Evolutionary conservation across 2,113 vertebrate genomes (phyloP), one percentile per base, ranked within the genome.

Genomic region (Gavialis gangeticus): DNA sequence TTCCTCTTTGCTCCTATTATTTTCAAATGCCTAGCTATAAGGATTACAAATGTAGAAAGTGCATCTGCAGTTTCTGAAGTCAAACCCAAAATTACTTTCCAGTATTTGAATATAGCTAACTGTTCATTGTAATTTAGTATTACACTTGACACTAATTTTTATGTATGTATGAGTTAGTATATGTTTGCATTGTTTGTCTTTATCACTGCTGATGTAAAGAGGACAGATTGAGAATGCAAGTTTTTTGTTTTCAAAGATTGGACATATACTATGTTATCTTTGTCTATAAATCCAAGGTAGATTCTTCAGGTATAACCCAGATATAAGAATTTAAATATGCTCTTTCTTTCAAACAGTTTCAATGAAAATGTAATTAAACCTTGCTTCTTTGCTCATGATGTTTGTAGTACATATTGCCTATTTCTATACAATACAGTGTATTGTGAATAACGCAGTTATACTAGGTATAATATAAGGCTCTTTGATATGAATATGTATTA

Each of bases 401-500:
- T 88, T 62, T 63, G 79, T 87, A 88, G 77, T 60, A 84, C 28
- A 84, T 37, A 62, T 15, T 87, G 83, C 76, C 69, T 91, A 24
- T 84, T 85, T 92, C 85, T 94, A 71, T 91, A 93, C 15, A 55
- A 73, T 83, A 81, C 60, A 64, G 13, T 91, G 83, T 84, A 83
- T 91, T 54, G 88, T 85, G 89, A 95, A 89, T 88, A 93, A 96
- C 89, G 67, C 81, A 92, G 95, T 95, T 96, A 91, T 37, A 84
- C 55, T 71, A 88, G 80, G 81, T 88, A 87, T 81, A 93, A 88
- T 92, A 87, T 91, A 83, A 55, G 21, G 59, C 60, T 95, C 21
- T 80, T 93, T 89, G 86, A 85, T 84, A 91, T 85, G 90, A 96
- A 95, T 97, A 91, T 92, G 92, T 96, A 97, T 97, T 93, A 94